These are phyloP conservation scores for Lamproptera curius DNA, from an alignment of 2,888 invertebrate genomes.

Conservation along the genomic window DNA sequence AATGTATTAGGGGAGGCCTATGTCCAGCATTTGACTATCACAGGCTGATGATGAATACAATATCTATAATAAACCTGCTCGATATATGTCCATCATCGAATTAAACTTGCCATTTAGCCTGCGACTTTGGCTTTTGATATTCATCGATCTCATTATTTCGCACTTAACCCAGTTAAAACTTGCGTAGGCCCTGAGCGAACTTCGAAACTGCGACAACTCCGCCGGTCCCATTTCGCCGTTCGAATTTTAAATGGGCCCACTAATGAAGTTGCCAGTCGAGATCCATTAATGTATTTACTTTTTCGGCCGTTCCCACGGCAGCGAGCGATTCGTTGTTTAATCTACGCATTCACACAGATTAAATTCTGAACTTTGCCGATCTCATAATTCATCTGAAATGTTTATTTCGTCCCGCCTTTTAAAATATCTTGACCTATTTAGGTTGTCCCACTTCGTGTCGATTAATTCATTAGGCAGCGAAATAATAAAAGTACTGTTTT, in stretches of 20 bases:
- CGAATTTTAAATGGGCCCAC: conserved; percentile 4
- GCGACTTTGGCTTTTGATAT: too few species aligned
- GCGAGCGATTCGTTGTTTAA: conserved; percentile 5
- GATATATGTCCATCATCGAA: too few species aligned
- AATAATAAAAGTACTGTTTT: background rate
- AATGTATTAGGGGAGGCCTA: too few species aligned
- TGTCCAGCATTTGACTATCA: too few species aligned
- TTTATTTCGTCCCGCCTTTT: too few species aligned
- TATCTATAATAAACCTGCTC: too few species aligned
- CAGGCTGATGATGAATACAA: too few species aligned
- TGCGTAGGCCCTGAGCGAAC: background rate
- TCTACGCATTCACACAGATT: conserved; percentile 9
- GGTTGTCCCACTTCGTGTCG: too few species aligned
- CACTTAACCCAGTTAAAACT: background rate
- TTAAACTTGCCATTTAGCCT: too few species aligned
- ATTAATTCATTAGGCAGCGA: too few species aligned
- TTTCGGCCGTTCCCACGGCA: background rate
- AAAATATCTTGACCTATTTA: too few species aligned
- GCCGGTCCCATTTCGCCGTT: conserved; percentile 1
- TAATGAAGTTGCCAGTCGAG: conserved; percentile 13
- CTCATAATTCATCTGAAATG: too few species aligned
- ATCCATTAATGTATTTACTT: conserved; percentile 5
- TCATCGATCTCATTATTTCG: background rate
- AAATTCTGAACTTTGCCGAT: background rate
- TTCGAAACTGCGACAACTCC: background rate